Evolutionary conservation across 2,797 vertebrate species (phyloP).

Genomic region (Cossypha dichroa): DNA sequence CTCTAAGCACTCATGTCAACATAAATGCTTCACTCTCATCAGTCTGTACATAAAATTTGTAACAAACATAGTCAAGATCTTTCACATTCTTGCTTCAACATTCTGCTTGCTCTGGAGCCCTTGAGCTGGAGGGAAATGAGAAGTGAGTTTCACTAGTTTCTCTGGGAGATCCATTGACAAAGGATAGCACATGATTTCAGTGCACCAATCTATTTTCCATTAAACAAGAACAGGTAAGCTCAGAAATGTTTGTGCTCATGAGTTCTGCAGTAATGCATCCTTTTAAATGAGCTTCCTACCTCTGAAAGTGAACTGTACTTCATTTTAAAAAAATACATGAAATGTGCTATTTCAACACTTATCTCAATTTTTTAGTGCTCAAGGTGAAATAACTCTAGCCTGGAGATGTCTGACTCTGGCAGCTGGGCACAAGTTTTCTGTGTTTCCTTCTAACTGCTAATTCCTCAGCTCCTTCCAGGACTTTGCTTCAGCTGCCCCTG

Average conservation of each 20-base stretch:
- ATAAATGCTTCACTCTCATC: neutral
- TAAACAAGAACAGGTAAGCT: neutral
- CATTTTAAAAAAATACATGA: neutral
- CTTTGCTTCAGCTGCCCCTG: neutral
- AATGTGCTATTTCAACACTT: neutral
- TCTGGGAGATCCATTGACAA: neutral
- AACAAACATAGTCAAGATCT: neutral
- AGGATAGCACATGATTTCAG: neutral
- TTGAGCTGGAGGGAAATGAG: neutral
- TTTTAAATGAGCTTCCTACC: slow-evolving; percentile 14
- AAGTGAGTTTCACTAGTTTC: neutral
- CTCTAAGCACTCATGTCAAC: neutral
- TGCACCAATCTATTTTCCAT: neutral
- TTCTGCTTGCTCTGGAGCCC: neutral
- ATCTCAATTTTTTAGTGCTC: neutral
- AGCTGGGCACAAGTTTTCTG: neutral
- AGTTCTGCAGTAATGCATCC: neutral
- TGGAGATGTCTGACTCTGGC: neutral
- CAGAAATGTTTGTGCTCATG: neutral
- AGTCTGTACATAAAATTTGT: neutral
- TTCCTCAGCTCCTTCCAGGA: neutral
- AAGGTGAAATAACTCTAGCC: neutral
- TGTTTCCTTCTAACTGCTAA: neutral
- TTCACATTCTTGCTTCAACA: neutral
- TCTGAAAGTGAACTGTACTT: neutral